Base-by-base conservation (phyloP, 1,140 invertebrate genomes). In the Camponotus vicinus region DNA sequence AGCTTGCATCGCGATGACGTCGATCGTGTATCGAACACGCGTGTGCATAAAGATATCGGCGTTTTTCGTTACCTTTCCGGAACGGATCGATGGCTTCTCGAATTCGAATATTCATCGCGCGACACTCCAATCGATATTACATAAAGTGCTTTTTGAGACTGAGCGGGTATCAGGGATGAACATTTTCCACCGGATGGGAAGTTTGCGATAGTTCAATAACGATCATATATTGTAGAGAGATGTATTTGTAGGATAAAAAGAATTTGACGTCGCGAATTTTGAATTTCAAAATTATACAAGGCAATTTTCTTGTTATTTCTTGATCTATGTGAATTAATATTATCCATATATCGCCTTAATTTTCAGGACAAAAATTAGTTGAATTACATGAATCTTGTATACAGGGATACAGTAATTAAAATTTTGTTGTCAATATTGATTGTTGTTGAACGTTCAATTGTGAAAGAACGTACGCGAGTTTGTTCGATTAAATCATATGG, bases 1-100 rank as follows among this genome's bases (percentile, higher is more conserved):
- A 83, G 79, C 69, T 83, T 75, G 69, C 79, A 83, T 83, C 79
- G 69, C 79, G n/a, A 83, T 83, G 79, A 83, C 79, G 79, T 83
- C 79, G 79, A 61, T 83, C 79, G 55, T 69, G 4, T 57, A 55
- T 45, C 69, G 69, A 73, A 37, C 79, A 83, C 79, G 66, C 55
- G 66, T 42, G 66, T 45, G 79, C 40, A 75, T 75, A 27, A 73
- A 61, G 69, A 83, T 73, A 75, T 83, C 69, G 79, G 61, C 79
- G 69, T 61, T 83, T 75, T 69, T 83, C 79, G 69, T 75, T 75
- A 49, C 59, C 32, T 49, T 83, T 55, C 18, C 11, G 3, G 6
- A 52, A 45, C 63, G 73, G 69, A 83, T 83, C 69, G 79, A 75
- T 75, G 6, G 40, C 79, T 49, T 61, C 52, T 75, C 79, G 57